Evolutionary conservation across 1,140 invertebrate genomes (phyloP), one percentile per base, ranked within the genome.

Genomic region (Varroa destructor): DNA sequence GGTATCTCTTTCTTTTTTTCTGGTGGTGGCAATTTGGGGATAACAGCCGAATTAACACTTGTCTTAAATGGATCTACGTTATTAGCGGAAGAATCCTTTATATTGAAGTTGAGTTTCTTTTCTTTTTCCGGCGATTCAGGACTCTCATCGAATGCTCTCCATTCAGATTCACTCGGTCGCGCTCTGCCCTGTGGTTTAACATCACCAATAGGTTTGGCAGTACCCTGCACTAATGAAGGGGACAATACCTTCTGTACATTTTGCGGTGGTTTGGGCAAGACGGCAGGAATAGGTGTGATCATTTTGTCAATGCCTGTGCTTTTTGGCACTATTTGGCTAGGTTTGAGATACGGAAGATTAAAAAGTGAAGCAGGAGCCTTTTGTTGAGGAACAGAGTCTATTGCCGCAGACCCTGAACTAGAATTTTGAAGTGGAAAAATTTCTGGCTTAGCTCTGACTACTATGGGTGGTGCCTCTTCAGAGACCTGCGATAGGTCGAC

Each of bases 391-490:
- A 8, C 61, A 46, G 46, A 14, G 14, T 67, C 61, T 14, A 46
- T 14, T 8, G 61, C 40, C 40, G 37, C 40, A 36, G 40, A 14
- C 61, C 12, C 3, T 40, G 37, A 51, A 51, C 4, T 8, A 5
- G 46, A 5, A 8, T 51, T 51, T 8, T 51, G 46, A 25, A 1
- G 61, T 36, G 37, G 61, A 12, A 37, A 37, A 3, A 8, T 40
- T 46, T 67, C 61, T 1, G 61, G 46, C 36, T 67, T 67, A 2
- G 61, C 40, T 40, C 61, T n/a, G 61, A 37, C 40, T 2, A 67
- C 61, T 1, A 78, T 79, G 80, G 51, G 78, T 78, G 73, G 78
- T 77, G 51, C 80, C 77, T 37, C 72, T 55, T 56, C 71, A 25
- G 61, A 8, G 36, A 67, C 46, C 46, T 67, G 14, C 10, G 61